A percentile compares a stretch with the other conserved stretches of the same genome.
These are phyloP conservation scores for Formica selysi DNA, from an alignment of 1,140 invertebrate species.

Conservation along the genomic window DNA sequence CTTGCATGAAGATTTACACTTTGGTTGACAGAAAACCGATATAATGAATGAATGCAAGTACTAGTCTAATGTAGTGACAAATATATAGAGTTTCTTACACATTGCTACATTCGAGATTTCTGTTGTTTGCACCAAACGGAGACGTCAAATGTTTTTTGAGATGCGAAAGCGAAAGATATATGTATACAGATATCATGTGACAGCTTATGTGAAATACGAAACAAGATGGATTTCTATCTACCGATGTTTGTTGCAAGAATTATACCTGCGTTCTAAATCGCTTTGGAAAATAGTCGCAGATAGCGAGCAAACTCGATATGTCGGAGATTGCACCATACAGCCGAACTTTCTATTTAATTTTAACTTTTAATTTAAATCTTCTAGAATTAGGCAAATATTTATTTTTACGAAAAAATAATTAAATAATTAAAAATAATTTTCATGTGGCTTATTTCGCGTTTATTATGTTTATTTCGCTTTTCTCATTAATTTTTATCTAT, in stretches of 20 bases:
- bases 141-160: conserved; percentile 21
- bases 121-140: background rate
- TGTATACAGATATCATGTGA: conserved; percentile 40
- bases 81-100: conserved; percentile 11
- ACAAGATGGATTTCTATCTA: background rate
- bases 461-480: background rate
- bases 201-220: conserved; percentile 53
- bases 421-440: background rate
- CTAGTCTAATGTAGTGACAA: conserved; percentile 42
- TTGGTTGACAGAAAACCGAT: conserved; percentile 41
- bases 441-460: background rate
- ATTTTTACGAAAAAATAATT: background rate
- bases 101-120: conserved; percentile 21
- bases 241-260: conserved; percentile 18
- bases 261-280: conserved; percentile 35
- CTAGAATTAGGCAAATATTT: background rate
- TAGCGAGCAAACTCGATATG: too few species aligned
- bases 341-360: conserved; percentile 16
- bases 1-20: conserved; percentile 9
- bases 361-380: conserved; percentile 31
- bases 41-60: conserved; percentile 20
- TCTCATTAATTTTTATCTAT: background rate
- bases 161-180: conserved; percentile 4
- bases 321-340: background rate
- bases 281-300: conserved; percentile 28